phyloP scores from a whole-genome alignment of 2,888 invertebrate species.

The Kuschelorhynchus macadamiae region DNA sequence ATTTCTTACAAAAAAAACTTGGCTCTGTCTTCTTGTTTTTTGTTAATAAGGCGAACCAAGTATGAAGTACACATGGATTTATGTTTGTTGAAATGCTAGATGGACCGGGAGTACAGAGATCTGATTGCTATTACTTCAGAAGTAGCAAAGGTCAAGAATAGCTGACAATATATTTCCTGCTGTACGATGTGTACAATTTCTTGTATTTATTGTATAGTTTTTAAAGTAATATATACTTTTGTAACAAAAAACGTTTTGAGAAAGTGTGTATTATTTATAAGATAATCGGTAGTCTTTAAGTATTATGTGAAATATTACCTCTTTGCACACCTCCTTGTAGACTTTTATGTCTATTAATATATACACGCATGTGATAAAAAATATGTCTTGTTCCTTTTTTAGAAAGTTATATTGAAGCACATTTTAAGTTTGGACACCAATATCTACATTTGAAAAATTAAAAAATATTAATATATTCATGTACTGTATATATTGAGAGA shows the following conservation, averaged over 20 bases:
- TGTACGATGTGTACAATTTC: constrained; percentile 34
- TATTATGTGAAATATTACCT: too few relatives aligned
- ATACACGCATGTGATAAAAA: too few relatives aligned
- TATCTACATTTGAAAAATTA: too few relatives aligned
- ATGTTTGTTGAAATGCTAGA: constrained; percentile 14
- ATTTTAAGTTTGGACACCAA: too few relatives aligned
- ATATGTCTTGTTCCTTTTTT: too few relatives aligned
- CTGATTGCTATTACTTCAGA: constrained; percentile 49
- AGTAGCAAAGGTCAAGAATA: constrained; percentile 1
- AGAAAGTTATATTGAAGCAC: too few relatives aligned
- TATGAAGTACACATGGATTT: constrained; percentile 28
- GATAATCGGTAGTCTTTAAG: too few relatives aligned
- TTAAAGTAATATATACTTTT: constrained; percentile 47
- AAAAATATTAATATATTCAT: too few relatives aligned
- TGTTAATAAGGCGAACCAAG: constrained; percentile 53
- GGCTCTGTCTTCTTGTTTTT: constrained; percentile 55
- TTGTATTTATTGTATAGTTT: constrained; percentile 47
- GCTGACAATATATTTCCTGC: constrained; percentile 10
- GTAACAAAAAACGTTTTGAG: constrained; percentile 30
- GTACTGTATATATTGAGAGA: too few relatives aligned
- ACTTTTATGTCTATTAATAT: too few relatives aligned
- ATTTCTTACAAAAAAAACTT: constrained; percentile 33
- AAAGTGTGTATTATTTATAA: too few relatives aligned
- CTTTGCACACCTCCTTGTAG: too few relatives aligned
- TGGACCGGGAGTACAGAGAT: constrained; percentile 17